Evolutionary conservation across 1,140 invertebrate species (phyloP).

Genomic region (Colletes gigas): DNA sequence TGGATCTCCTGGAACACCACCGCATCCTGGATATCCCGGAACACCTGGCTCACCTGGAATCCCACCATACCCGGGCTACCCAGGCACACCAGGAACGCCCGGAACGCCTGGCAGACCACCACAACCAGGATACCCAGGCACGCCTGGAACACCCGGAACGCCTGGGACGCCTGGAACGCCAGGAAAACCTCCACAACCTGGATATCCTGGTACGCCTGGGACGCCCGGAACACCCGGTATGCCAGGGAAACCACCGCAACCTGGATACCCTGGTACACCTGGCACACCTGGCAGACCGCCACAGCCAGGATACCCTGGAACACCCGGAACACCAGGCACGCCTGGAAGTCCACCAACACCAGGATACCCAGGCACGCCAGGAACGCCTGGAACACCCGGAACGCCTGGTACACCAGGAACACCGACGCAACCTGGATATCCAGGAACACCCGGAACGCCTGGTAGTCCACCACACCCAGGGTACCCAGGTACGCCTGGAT

Average conservation of each 20-base stretch:
- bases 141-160: constrained; percentile 54
- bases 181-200: constrained; percentile 27
- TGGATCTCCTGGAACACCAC: constrained; percentile 60
- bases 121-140: constrained; percentile 56
- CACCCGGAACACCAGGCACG: constrained; percentile 67
- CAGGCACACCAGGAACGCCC: constrained; percentile 56
- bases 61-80: constrained; percentile 44
- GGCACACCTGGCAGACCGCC: constrained; percentile 73
- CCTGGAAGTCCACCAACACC: constrained; percentile 59
- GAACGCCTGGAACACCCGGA: constrained; percentile 8
- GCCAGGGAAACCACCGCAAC: constrained; percentile 74
- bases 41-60: no score
- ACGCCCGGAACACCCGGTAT: constrained; percentile 15
- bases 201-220: constrained; percentile 3
- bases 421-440: constrained; percentile 36
- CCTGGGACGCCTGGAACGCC: constrained; percentile 32
- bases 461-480: neutral
- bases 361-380: constrained; percentile 53
- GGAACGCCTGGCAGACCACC: constrained; percentile 50
- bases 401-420: constrained; percentile 54
- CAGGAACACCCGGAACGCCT: constrained; percentile 23
- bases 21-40: constrained; percentile 65
- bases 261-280: constrained; percentile 41
- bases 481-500: constrained; percentile 68
- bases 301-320: constrained; percentile 35